Evolutionary conservation across 2,888 invertebrate species (phyloP).

Genomic region (Volucella inflata): DNA sequence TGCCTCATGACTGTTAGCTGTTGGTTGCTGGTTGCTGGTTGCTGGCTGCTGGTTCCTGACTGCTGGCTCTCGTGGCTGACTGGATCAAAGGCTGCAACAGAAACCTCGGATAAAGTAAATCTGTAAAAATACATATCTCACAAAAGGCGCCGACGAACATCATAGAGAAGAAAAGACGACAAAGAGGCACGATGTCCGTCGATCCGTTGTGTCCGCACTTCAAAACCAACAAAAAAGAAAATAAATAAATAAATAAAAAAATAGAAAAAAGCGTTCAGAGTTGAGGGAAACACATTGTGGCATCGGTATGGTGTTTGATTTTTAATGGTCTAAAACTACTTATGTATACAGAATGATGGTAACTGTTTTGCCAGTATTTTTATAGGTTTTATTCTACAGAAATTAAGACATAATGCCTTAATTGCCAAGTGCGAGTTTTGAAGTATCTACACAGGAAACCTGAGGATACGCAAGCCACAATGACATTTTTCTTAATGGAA

Average conservation of each 20-base stretch:
- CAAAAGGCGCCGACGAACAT: slow-evolving; percentile 75
- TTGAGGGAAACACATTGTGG: slow-evolving; percentile 18
- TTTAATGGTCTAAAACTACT: slow-evolving; percentile 67
- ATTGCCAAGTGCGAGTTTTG: slow-evolving; percentile 54
- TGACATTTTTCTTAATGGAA: slow-evolving; percentile 61
- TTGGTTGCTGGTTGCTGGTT: not conserved
- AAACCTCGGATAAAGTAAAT: slow-evolving; percentile 71
- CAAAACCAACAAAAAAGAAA: slow-evolving; percentile 31
- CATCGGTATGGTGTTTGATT: slow-evolving; percentile 58
- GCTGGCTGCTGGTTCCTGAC: not conserved
- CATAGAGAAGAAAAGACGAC: slow-evolving; percentile 68
- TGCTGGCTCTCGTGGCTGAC: slow-evolving; percentile 17
- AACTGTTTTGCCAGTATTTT: slow-evolving; percentile 65
- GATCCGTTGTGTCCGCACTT: slow-evolving; percentile 58
- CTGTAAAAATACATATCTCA: slow-evolving; percentile 75
- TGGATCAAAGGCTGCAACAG: slow-evolving; percentile 69
- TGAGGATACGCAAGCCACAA: slow-evolving; percentile 62
- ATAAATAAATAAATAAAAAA: slow-evolving; percentile 42
- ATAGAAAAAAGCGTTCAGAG: slow-evolving; percentile 47
- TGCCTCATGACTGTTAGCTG: not conserved
- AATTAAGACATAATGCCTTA: slow-evolving; percentile 63
- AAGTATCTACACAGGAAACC: slow-evolving; percentile 52
- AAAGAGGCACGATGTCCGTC: slow-evolving; percentile 52
- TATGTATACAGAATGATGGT: slow-evolving; percentile 50
- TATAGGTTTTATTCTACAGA: slow-evolving; percentile 30